Percentiles rank a stretch among this genome's conserved stretches.
These are phyloP conservation scores for Syncerus caffer DNA, from an alignment of 2,797 vertebrate species.

Conservation along the genomic window DNA sequence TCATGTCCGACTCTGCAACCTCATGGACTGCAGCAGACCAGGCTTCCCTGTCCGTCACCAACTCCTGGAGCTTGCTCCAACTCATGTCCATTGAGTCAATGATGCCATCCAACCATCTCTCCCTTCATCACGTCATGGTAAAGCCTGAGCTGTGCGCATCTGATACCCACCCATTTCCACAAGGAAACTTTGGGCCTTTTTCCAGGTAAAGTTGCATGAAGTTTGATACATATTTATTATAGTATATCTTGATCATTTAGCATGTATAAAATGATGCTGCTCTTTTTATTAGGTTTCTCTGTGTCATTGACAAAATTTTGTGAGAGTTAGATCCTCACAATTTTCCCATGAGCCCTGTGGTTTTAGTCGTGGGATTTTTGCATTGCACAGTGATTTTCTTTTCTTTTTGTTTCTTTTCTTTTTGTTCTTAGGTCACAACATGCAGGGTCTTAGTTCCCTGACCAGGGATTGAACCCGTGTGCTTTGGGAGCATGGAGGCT, in stretches of 20 bases:
- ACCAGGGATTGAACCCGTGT: rapidly evolving
- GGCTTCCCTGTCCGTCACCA: background rate
- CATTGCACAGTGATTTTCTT: background rate
- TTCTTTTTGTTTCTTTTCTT: background rate
- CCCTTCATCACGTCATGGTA: background rate
- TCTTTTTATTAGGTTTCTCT: background rate
- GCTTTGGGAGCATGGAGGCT: background rate
- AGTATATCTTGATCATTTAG: background rate
- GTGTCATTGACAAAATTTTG: background rate
- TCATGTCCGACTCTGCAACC: rapidly evolving
- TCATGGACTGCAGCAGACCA: background rate
- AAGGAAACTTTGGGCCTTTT: background rate
- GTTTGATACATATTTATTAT: background rate
- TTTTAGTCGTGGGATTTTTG: background rate
- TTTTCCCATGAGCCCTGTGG: background rate
- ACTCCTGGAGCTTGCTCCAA: background rate
- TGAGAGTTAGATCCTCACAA: background rate
- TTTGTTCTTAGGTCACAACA: background rate
- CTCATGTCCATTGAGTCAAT: background rate
- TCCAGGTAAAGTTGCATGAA: background rate
- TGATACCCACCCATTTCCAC: background rate
- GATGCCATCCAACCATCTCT: background rate
- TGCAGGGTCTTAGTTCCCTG: background rate
- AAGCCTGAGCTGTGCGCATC: background rate
- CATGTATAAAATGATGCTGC: background rate